Base-by-base conservation (phyloP, 2,113 vertebrate species). In the Setophaga coronata region DNA sequence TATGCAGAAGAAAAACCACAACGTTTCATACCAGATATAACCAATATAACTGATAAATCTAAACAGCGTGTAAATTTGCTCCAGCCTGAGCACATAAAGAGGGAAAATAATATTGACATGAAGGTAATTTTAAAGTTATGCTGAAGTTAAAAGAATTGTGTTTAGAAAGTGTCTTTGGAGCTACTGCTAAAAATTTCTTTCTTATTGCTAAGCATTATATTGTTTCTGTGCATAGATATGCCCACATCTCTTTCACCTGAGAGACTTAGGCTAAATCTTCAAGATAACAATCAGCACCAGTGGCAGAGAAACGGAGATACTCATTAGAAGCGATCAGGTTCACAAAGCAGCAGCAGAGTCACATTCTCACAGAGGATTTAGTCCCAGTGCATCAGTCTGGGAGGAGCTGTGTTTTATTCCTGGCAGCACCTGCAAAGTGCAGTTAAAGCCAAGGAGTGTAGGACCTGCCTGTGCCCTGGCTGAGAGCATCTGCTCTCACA, bases 341-440 rank as follows among this genome's bases (percentile, higher is more conserved):
- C 56, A 34, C 56, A 38, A 42, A 62, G 18, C 25, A 78, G 58
- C 14, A 26, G 9, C 19, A 38, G 1, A 18, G 38, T 8, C 6
- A 26, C 11, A 5, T 56, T 10, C 16, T 5, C n/a, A 19, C 16
- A n/a, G 81, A 29, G 7, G 12, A 38, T 70, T 53, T 5, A 33
- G 8, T 15, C 25, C 43, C 38, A 7, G 9, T 9, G 6, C 7
- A 2, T 34, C 8, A 38, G 18, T 14, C 28, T 50, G 42, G 11
- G 19, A 29, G n/a, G 50, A 83, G 38, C 26, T 61, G 47, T 15
- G 23, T 8, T 65, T 81, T 47, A 9, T 11, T 54, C 82, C 60
- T 70, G n/a, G 26, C 3, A 24, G 45, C 6, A 57, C 19, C 50
- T 20, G 17, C 18, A 1, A 0, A 5, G 50, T 8, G 9, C n/a